Evolutionary conservation across 1,140 invertebrate genomes (phyloP), one percentile per base, ranked within the genome.

Genomic region (Oncopodura yosiiana): DNA sequence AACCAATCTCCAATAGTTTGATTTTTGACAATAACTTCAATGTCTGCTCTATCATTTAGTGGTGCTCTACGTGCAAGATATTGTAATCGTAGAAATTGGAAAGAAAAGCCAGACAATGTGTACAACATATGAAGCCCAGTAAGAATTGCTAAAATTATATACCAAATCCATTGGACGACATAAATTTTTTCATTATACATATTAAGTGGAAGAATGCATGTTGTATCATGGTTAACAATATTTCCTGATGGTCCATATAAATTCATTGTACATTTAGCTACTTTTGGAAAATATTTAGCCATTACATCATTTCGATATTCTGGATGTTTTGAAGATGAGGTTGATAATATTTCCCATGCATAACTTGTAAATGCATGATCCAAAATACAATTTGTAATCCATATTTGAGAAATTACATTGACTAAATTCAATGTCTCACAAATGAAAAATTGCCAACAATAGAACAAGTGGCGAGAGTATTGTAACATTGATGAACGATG

Each of bases 361-460:
- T 53, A 58, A 23, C 9, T 53, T 23, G 42, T 36, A 32, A 92
- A 92, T 69, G 89, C 84, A 5, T 84, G 86, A 54, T 85, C 87
- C 43, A 94, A 71, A 69, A 93, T 91, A 66, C 81, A 82, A 66
- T 94, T 87, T 76, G 93, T 87, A 65, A 93, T 83, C 66, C 83
- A 89, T 53, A 95, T 91, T 68, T 94, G 90, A 0, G 82, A 79
- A 18, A 92, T 77, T 1, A 92, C 86, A 70, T 93, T 94, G 61
- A 86, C 72, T 63, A 92, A 86, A 67, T 92, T 91, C 0, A 92
- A 69, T 1, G 83, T 69, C 67, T 91, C 87, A 69, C 86, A 87
- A 11, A 88, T 75, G 70, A 88, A 87, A 70, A 89, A 91, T 1
- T 83, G 76, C 68, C 82, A 84, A 3, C 86, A 84, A 66, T 90